Base-by-base conservation (phyloP, 2,113 vertebrate genomes). In the Periophthalmodon schlosseri region DNA sequence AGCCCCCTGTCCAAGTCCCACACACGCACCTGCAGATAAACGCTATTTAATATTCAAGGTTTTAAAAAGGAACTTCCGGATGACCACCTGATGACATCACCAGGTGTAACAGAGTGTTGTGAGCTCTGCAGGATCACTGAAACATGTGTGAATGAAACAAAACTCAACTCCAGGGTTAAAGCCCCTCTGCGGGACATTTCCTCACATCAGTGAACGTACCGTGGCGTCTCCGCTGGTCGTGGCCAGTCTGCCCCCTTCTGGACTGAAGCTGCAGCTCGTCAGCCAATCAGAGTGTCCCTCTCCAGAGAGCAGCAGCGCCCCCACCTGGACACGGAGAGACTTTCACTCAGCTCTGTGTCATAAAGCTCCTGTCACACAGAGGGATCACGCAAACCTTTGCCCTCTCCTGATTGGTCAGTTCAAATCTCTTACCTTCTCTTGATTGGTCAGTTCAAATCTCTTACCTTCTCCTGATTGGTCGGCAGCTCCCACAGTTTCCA, bases 281-380 rank as follows among this genome's bases (percentile, higher is more conserved):
- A 88, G 65, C 86, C 86, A 88, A 63, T 89, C 84, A 56, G 80
- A 78, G 72, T 89, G 88, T 9, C 84, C 86, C 46, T 85, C 76
- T 16, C 80, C 88, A 6, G 80, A 75, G 75, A 80, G 73, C 24
- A 89, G 0, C 82, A 74, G 66, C 82, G 76, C 46, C 18, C 39
- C 71, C 3, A 75, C 79, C 88, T 88, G 78, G 15, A 70, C 8
- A 47, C 13, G 46, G 23, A 33, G 11, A 23, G 1, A 11, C 21
- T 1, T 11, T 23, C 15, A 57, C 54, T 50, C 47, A 50, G 47
- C 12, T 4, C 4, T 3, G 28, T 28, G 28, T 1, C 28, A 28
- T 28, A 28, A 28, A 28, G 28, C 3, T 3, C 28, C n/a, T n/a
- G n/a, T n/a, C n/a, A n/a, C n/a, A n/a, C n/a, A n/a, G 36, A 39